Conservation (phyloP, 2,113 vertebrate genomes). For the Xiphophorus maculatus region DNA sequence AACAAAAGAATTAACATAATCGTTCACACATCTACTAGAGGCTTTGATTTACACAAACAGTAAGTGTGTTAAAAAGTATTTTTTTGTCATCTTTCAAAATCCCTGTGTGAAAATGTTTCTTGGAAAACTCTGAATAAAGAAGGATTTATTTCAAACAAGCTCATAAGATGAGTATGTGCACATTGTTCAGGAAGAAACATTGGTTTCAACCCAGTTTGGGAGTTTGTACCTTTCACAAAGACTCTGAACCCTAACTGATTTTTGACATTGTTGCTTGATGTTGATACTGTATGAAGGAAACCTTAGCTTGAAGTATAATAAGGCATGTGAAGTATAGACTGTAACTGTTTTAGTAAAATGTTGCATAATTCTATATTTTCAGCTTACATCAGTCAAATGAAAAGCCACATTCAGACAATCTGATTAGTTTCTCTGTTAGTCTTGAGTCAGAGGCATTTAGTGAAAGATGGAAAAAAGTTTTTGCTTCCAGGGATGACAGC, state of each 20-base stretch:
- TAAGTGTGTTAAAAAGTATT: too few relatives aligned
- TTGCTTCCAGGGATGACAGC: conserved; percentile 6
- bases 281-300: background rate
- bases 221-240: too few relatives aligned
- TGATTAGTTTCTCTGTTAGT: background rate
- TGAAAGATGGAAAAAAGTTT: background rate
- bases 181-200: too few relatives aligned
- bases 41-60: too few relatives aligned
- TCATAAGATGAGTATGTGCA: too few relatives aligned
- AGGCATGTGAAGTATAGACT: background rate
- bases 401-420: background rate
- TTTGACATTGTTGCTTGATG: background rate
- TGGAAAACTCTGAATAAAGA: too few relatives aligned
- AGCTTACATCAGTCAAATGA: background rate
- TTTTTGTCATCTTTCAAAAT: too few relatives aligned
- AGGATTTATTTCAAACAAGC: too few relatives aligned
- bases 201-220: too few relatives aligned
- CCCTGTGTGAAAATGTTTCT: too few relatives aligned
- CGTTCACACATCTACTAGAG: too few relatives aligned
- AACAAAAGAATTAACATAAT: too few relatives aligned
- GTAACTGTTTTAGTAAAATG: background rate
- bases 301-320: background rate
- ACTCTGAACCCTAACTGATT: background rate
- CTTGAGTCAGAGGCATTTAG: background rate
- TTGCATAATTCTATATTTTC: background rate